Conservation (phyloP, 2,113 vertebrate genomes). For the Perca schrenkii region DNA sequence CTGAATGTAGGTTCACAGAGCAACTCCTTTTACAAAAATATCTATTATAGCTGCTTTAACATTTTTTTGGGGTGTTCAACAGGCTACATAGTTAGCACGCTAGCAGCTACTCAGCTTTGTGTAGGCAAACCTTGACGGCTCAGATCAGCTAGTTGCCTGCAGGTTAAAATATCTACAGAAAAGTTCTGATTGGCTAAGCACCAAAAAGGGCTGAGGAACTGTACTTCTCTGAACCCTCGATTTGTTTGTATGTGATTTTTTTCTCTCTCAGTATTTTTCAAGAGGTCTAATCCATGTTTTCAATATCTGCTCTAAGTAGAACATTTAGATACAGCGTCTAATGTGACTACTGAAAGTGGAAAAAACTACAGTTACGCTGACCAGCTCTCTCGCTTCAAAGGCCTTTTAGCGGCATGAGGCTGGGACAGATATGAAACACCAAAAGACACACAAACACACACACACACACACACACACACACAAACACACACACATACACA, state of each 20-base stretch:
- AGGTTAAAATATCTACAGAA: not conserved
- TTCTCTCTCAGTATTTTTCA: not conserved
- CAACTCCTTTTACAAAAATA: not conserved
- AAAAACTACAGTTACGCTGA: conserved; percentile 76
- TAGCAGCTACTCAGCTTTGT: not conserved
- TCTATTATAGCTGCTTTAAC: not conserved
- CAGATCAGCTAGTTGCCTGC: not conserved
- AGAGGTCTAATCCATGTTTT: conserved; percentile 11
- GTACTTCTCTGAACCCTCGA: not conserved
- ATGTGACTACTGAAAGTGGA: conserved; percentile 71
- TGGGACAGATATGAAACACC: conserved; percentile 58
- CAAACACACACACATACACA: conserved; percentile 28
- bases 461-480: conserved; percentile 41
- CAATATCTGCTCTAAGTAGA: conserved; percentile 48
- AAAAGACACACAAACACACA: conserved; percentile 34
- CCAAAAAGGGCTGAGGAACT: not conserved
- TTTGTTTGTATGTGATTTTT: not conserved
- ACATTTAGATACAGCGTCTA: conserved; percentile 50
- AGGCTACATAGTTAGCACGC: not conserved
- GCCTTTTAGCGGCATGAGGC: conserved; percentile 58
- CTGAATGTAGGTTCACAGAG: not conserved
- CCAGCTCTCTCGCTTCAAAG: conserved; percentile 82
- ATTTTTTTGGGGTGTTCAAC: not conserved
- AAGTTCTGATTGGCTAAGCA: not conserved
- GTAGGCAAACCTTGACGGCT: no score